These are phyloP conservation scores for Montipora cactus DNA, from an alignment of 64 coral and sea anemone species.

Conservation along the genomic window DNA sequence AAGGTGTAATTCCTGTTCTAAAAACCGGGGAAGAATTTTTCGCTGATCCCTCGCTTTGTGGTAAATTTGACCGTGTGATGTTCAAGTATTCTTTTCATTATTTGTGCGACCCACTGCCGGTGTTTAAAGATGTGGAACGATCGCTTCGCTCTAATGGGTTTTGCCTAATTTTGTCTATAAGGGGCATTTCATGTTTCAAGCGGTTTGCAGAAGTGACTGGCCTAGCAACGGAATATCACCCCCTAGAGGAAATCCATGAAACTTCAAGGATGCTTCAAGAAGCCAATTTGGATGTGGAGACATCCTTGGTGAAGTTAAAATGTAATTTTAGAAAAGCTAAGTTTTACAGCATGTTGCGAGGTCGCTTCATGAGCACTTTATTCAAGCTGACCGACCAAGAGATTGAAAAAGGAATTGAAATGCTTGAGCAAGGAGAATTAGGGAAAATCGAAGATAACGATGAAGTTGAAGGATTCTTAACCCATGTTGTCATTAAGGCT, in stretches of 20 bases:
- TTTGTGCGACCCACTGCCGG: background rate
- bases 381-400: background rate
- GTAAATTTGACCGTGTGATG: background rate
- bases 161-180: background rate
- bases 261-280: background rate
- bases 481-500: background rate
- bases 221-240: background rate
- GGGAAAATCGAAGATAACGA: background rate
- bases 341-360: background rate
- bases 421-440: background rate
- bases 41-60: background rate
- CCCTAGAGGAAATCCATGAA: background rate
- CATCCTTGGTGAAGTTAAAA: background rate
- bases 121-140: background rate
- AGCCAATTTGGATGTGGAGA: background rate
- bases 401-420: conserved; percentile 15
- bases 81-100: background rate
- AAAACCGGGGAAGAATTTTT: background rate
- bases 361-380: background rate
- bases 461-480: background rate
- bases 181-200: background rate
- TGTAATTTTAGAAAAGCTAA: background rate
- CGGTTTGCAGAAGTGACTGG: background rate
- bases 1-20: background rate
- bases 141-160: background rate